Conservation (phyloP, 2,797 vertebrate genomes). For the Eulemur rubriventer region DNA sequence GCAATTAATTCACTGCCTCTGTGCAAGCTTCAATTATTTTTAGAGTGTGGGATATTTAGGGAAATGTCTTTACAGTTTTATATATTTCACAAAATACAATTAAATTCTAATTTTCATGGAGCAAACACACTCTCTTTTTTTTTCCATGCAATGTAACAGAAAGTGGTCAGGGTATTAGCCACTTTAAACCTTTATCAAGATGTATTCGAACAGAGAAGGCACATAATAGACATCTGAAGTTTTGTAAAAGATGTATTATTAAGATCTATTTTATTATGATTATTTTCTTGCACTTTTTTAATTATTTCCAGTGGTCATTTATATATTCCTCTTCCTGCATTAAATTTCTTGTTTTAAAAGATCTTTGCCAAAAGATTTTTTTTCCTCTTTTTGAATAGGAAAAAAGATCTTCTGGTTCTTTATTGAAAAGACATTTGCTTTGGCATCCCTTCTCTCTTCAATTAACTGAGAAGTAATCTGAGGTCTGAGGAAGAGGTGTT, state of each 20-base stretch:
- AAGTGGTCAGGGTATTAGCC: slow-evolving; percentile 61
- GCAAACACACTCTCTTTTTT: slow-evolving; percentile 59
- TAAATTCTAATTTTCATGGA: slow-evolving; percentile 34
- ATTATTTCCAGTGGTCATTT: background rate
- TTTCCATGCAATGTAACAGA: slow-evolving; percentile 62
- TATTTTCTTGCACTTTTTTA: background rate
- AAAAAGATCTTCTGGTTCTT: slow-evolving; percentile 22
- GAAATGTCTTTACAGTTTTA: background rate
- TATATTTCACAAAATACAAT: background rate
- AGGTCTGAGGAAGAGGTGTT: background rate
- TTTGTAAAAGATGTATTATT: background rate
- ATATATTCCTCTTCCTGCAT: background rate
- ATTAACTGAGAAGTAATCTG: background rate
- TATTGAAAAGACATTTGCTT: background rate
- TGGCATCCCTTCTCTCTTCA: background rate
- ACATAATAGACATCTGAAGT: background rate
- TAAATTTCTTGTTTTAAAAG: background rate
- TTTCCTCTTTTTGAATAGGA: background rate
- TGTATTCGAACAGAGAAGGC: background rate
- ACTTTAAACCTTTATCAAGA: background rate
- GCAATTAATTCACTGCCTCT: background rate
- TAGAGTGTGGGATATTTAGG: slow-evolving; percentile 30
- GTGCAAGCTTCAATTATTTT: slow-evolving; percentile 4
- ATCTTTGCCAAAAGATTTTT: background rate
- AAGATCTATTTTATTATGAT: background rate